Conservation (phyloP, 2,888 invertebrate species). For the Dryobotodes eremita region DNA sequence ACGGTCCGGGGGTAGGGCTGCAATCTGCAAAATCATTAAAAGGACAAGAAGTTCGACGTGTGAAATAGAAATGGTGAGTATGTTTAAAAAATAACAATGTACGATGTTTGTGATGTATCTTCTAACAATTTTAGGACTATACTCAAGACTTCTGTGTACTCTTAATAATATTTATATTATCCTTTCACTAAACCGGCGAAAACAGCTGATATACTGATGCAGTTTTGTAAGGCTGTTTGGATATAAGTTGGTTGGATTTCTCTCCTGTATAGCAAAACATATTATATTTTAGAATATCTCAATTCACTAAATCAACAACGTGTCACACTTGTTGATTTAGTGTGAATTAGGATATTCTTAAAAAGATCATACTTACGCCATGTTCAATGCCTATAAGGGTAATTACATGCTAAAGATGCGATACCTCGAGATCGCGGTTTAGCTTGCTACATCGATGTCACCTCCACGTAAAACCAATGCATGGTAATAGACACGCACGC, state of each 20-base stretch:
- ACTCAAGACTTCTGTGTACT: neutral
- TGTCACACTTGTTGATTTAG: conserved; percentile 15
- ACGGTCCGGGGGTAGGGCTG: conserved; percentile 7
- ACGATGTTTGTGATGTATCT: neutral
- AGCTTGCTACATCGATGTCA: no score
- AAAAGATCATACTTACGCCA: neutral
- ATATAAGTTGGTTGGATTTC: neutral
- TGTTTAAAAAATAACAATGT: neutral
- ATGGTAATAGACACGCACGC: no score
- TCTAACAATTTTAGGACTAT: neutral
- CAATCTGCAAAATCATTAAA: conserved; percentile 51
- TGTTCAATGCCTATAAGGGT: neutral
- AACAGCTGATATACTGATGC: neutral
- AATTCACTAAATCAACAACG: no score
- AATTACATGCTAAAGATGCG: no score
- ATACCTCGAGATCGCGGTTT: no score
- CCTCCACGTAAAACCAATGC: no score
- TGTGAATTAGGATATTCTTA: neutral
- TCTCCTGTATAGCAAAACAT: neutral
- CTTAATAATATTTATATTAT: neutral
- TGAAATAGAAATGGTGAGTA: neutral
- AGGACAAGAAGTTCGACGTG: conserved; percentile 28
- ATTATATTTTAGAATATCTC: neutral
- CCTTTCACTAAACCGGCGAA: neutral
- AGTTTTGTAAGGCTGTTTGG: neutral